Percentiles rank a stretch among this genome's conserved stretches.
Evolutionary conservation across 1,140 invertebrate genomes (phyloP).

Genomic region (Zaprionus inermis): DNA sequence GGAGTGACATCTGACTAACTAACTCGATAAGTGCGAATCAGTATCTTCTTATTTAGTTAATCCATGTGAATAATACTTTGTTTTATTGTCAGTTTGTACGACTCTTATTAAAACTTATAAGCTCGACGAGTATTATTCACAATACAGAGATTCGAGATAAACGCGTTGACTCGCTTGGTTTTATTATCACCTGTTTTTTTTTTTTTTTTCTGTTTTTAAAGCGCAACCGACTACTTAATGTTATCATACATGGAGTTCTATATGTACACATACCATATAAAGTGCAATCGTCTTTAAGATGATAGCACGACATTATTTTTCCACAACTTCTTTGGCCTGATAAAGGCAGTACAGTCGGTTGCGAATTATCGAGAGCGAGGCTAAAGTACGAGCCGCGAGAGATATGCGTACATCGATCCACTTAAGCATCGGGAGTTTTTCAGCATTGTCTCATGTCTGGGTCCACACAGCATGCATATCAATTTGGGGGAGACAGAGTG

Average conservation of each 20-base stretch:
- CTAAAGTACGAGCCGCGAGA: slow-evolving; percentile 33
- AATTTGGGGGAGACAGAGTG: slow-evolving; percentile 1
- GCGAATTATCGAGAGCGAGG: slow-evolving; percentile 59
- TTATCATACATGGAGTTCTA: not conserved
- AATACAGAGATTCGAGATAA: slow-evolving; percentile 26
- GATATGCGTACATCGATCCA: slow-evolving; percentile 56
- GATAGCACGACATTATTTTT: slow-evolving; percentile 47
- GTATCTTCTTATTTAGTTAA: slow-evolving; percentile 6
- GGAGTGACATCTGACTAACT: not conserved
- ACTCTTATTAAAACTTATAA: slow-evolving; percentile 13
- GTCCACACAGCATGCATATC: slow-evolving; percentile 10
- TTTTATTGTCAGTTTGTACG: slow-evolving; percentile 7
- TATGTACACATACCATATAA: not conserved
- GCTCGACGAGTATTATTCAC: slow-evolving; percentile 9
- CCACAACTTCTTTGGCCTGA: slow-evolving; percentile 47
- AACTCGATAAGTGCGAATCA: not conserved
- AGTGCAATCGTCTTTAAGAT: not conserved
- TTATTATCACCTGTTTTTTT: slow-evolving; percentile 22
- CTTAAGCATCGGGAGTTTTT: slow-evolving; percentile 14
- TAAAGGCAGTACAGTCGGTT: slow-evolving; percentile 45
- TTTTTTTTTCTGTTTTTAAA: slow-evolving; percentile 6
- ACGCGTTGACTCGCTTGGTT: slow-evolving; percentile 6
- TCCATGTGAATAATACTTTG: slow-evolving; percentile 27
- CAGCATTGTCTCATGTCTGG: slow-evolving; percentile 13
- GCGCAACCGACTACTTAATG: slow-evolving; percentile 11